Evolutionary conservation across 2,113 vertebrate genomes (phyloP).

Genomic region (Helogale parvula): DNA sequence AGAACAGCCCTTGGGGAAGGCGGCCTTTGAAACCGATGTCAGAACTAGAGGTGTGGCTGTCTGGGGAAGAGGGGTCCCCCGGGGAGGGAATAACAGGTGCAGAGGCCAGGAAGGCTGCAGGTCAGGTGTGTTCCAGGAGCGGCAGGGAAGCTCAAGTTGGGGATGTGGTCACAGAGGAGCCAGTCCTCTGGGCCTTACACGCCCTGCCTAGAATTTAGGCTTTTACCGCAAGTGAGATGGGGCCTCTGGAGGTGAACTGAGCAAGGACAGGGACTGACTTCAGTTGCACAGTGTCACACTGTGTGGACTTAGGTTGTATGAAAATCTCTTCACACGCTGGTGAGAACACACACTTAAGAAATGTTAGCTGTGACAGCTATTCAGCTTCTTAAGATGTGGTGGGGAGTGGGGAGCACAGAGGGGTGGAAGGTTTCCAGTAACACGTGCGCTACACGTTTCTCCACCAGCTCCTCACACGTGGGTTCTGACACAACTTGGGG

Average conservation of each 20-base stretch:
- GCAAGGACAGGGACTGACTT: not conserved
- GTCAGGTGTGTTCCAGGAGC: not conserved
- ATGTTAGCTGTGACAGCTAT: not conserved
- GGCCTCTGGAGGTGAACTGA: not conserved
- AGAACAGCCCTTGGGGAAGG: not conserved
- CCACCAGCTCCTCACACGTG: accelerated
- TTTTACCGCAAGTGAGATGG: not conserved
- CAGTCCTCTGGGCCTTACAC: not conserved
- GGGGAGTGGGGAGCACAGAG: not conserved
- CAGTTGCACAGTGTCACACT: not conserved
- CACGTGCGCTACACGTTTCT: accelerated
- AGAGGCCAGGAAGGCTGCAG: accelerated
- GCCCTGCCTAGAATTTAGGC: not conserved
- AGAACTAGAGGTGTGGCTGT: accelerated
- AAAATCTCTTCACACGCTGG: not conserved
- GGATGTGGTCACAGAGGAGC: not conserved
- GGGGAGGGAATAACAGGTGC: accelerated
- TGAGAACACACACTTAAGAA: not conserved
- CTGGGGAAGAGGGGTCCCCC: not conserved
- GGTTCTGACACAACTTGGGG: not conserved
- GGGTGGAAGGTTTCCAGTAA: not conserved
- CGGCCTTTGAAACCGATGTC: not conserved
- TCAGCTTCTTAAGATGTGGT: not conserved
- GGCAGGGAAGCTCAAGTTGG: not conserved
- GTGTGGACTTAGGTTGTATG: not conserved